phyloP scores from a whole-genome alignment of 2,888 invertebrate species.

The Timema cristinae region DNA sequence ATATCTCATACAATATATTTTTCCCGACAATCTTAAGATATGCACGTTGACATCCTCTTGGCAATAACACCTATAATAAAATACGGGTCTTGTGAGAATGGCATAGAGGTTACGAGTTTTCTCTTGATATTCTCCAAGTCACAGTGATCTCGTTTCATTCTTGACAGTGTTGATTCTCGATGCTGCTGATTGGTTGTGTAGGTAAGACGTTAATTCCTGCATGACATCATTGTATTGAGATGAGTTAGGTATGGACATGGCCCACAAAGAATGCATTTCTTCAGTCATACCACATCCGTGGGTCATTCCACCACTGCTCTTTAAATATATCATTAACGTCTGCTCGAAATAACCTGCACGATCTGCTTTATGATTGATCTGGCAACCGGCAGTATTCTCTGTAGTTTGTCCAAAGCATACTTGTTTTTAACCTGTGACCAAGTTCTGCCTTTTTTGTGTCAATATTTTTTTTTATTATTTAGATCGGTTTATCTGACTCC shows the following conservation, averaged over 20 bases:
- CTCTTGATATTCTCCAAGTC: background rate
- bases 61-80: too few relatives aligned
- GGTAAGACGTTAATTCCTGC: background rate
- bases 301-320: background rate
- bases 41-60: background rate
- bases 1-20: background rate
- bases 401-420: background rate
- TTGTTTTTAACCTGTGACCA: background rate
- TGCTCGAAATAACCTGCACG: background rate
- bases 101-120: too few relatives aligned
- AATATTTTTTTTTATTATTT: background rate
- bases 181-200: background rate
- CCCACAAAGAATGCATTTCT: background rate
- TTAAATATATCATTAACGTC: background rate
- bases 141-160: background rate
- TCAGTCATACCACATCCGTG: background rate
- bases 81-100: too few relatives aligned
- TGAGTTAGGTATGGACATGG: background rate
- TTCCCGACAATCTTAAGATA: background rate
- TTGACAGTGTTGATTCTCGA: background rate
- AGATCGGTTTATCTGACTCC: background rate
- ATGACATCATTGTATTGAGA: conserved; percentile 2
- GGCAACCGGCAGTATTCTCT: background rate
- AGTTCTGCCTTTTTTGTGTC: background rate
- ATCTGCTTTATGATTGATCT: background rate